phyloP scores from a whole-genome alignment of 2,888 invertebrate species.

The Lacanobia wlatinum region DNA sequence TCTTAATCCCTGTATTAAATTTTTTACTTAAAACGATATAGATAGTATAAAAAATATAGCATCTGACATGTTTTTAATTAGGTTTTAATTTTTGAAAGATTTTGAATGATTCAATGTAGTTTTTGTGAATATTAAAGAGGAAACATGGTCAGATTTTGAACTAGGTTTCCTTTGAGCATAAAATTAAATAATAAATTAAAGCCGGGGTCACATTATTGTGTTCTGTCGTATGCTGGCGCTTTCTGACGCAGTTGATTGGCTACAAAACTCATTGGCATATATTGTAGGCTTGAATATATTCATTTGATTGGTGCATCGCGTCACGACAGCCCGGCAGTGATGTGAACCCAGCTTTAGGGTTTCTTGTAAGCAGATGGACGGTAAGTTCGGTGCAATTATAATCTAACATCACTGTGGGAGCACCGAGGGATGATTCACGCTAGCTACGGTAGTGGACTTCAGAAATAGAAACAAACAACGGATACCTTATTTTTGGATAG shows the following conservation, averaged over 20 bases:
- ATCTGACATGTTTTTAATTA: constrained; percentile 8
- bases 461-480: no score
- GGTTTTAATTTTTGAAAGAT: constrained; percentile 7
- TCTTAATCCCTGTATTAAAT: constrained; percentile 50
- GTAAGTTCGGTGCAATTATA: neutral
- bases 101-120: neutral
- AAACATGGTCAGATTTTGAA: neutral
- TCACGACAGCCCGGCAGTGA: no score
- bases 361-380: constrained; percentile 8
- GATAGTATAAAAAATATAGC: constrained; percentile 27
- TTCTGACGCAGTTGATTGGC: no score
- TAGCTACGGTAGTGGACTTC: neutral
- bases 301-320: no score
- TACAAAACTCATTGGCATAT: no score
- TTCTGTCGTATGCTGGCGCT: no score
- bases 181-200: neutral
- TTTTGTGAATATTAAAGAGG: neutral
- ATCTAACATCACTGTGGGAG: neutral
- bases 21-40: constrained; percentile 10
- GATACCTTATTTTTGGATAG: no score
- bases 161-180: neutral
- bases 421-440: neutral
- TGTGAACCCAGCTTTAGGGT: neutral
- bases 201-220: no score
- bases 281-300: no score